phyloP scores from a whole-genome alignment of 2,888 invertebrate species.

The Heterodera filipjevi region DNA sequence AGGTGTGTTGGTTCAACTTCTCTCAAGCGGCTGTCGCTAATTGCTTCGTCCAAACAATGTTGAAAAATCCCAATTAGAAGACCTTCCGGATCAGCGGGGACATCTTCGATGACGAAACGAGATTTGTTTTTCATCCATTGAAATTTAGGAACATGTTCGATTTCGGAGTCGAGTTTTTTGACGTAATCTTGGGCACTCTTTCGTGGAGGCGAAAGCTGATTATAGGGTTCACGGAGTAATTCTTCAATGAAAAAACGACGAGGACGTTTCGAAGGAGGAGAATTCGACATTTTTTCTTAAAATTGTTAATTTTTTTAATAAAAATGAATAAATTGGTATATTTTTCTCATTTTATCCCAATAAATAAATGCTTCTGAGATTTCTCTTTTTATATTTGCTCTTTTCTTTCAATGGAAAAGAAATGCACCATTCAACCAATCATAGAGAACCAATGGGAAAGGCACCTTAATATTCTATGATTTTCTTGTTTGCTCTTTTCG shows the following conservation, averaged over 20 bases:
- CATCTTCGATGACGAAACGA: background rate
- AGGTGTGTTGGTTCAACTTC: background rate
- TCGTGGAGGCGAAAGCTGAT: background rate
- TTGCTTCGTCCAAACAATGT: constrained; percentile 9
- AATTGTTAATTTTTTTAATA: no score
- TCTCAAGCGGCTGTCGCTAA: background rate
- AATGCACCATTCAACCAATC: no score
- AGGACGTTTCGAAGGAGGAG: constrained; percentile 14
- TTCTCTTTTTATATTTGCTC: no score
- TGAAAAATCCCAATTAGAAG: constrained; percentile 21
- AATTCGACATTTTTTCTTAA: background rate
- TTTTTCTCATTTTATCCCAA: no score
- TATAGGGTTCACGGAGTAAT: background rate
- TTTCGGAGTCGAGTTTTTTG: background rate
- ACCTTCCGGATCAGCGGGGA: background rate
- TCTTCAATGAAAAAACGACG: constrained; percentile 18
- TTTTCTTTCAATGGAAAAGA: no score
- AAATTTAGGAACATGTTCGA: constrained; percentile 13
- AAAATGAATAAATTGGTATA: no score
- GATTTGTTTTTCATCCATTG: background rate
- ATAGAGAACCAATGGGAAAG: no score
- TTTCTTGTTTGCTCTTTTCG: background rate
- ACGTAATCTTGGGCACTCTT: background rate
- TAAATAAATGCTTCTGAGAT: no score
- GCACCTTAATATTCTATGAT: no score